Base-by-base conservation (phyloP, 2,113 vertebrate species). In the Patagioenas fasciata region DNA sequence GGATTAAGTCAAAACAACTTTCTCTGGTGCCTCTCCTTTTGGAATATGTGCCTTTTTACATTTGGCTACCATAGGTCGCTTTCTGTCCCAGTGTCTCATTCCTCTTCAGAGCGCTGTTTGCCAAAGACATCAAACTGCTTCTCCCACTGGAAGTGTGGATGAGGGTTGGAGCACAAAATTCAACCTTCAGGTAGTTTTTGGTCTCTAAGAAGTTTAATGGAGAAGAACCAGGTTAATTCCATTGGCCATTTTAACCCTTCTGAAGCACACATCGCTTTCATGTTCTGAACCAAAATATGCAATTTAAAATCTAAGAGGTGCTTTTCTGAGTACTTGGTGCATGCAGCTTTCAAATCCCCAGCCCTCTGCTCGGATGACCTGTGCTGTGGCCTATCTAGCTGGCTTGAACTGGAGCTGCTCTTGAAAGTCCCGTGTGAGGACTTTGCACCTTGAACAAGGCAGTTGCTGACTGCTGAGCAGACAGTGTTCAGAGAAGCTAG, bases 41-140 rank as follows among this genome's bases (percentile, higher is more conserved):
- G 96, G 97, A 98, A 97, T 95, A 93, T 93, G 97, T 97, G 97
- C 97, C 98, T 98, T 98, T 97, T 94, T 97, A 91, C 97, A 97
- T 95, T 91, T 89, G 97, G 98, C 98, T 96, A 85, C 95, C 96
- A 78, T 87, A 95, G 61, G 65, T 95, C 94, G 75, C 88, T 93
- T 96, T 96, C 96, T 97, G 97, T 97, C 95, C 79, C 91, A 88
- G 95, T 97, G 97, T 97, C 94, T 94, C 95, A 71, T 78, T 97
- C 92, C 88, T 96, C 91, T 94, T 93, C 93, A 70, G 95, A 91
- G 97, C 54, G 54, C 93, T 96, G 94, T 93, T 98, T 97, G 97
- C 97, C 97, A 98, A 98, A 98, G 97, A 97, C 93, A 79, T 91
- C 86, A 80, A 91, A 73, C 87, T 79, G 25, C 83, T 96, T 89